phyloP scores from a whole-genome alignment of 37 sponge, comb jelly and placozoan genomes.

The Aplysina aerophoba region DNA sequence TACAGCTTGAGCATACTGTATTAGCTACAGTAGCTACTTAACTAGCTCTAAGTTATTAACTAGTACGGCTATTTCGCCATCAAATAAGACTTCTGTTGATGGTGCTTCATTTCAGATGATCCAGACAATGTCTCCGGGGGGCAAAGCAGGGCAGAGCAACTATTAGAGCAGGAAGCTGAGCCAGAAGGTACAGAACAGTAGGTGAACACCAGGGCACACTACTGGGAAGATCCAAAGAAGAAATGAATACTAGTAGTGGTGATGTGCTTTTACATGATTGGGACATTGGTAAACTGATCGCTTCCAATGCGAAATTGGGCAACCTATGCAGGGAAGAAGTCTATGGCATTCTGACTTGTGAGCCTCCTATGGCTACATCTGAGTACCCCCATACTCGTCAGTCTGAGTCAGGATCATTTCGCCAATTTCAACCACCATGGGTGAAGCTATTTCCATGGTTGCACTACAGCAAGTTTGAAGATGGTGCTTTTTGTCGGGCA shows the following conservation, averaged over 20 bases:
- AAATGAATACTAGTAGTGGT: slow-evolving; percentile 21
- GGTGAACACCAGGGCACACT: neutral
- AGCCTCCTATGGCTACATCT: slow-evolving; percentile 49
- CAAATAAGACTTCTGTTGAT: too few species aligned
- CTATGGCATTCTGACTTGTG: slow-evolving; percentile 30
- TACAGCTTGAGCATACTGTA: too few species aligned
- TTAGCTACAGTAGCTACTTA: too few species aligned
- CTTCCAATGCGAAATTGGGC: slow-evolving; percentile 6
- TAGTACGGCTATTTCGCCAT: too few species aligned
- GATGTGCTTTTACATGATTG: slow-evolving; percentile 27
- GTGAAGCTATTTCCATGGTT: slow-evolving; percentile 59
- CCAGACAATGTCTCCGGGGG: slow-evolving; percentile 1
- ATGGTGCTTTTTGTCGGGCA: slow-evolving; percentile 60
- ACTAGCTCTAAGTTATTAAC: too few species aligned
- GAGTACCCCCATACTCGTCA: slow-evolving; percentile 52
- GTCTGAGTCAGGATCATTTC: slow-evolving; percentile 43
- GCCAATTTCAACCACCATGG: slow-evolving; percentile 74
- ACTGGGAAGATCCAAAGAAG: slow-evolving; percentile 4
- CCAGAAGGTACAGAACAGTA: neutral
- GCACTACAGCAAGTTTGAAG: slow-evolving; percentile 46
- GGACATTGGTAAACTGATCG: slow-evolving; percentile 40
- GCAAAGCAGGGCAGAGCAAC: slow-evolving; percentile 4
- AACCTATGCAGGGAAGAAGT: slow-evolving; percentile 29
- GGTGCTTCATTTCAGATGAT: neutral
- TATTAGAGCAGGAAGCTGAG: neutral